Conservation (phyloP, 2,797 vertebrate species). For the Otolemur crassicaudatus region DNA sequence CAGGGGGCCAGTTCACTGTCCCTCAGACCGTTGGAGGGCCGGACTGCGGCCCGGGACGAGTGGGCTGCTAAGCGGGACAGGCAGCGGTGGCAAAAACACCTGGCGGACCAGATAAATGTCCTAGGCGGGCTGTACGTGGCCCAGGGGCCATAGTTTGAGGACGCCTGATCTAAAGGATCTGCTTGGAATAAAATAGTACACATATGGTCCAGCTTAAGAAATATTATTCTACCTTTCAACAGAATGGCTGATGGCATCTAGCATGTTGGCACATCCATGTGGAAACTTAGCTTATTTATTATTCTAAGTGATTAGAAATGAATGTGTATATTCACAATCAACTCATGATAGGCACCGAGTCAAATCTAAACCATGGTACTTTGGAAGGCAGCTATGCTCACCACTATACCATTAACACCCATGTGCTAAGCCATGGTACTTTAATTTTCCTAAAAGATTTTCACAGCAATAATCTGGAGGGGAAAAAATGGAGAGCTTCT, state of each 20-base stretch:
- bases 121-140: too few relatives aligned
- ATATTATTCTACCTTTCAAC: not conserved
- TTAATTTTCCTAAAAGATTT: conserved; percentile 11
- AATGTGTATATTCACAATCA: not conserved
- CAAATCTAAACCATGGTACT: not conserved
- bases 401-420: conserved; percentile 90
- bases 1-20: too few relatives aligned
- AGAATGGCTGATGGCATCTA: conserved; percentile 35
- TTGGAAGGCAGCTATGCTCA: conserved; percentile 91
- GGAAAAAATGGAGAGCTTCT: not conserved
- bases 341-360: not conserved
- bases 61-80: too few relatives aligned
- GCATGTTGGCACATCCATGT: not conserved
- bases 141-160: too few relatives aligned
- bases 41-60: too few relatives aligned
- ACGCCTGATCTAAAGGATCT: not conserved
- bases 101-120: too few relatives aligned
- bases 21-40: too few relatives aligned
- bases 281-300: conserved; percentile 14
- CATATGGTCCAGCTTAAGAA: not conserved
- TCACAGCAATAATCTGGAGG: conserved; percentile 1
- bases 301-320: conserved; percentile 29
- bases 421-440: not conserved
- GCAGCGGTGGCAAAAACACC: too few relatives aligned
- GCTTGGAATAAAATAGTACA: conserved; percentile 59